phyloP scores from a whole-genome alignment of 30 jellyfish, hydroid and myxozoan species.

The Calvadosia cruxmelitensis region DNA sequence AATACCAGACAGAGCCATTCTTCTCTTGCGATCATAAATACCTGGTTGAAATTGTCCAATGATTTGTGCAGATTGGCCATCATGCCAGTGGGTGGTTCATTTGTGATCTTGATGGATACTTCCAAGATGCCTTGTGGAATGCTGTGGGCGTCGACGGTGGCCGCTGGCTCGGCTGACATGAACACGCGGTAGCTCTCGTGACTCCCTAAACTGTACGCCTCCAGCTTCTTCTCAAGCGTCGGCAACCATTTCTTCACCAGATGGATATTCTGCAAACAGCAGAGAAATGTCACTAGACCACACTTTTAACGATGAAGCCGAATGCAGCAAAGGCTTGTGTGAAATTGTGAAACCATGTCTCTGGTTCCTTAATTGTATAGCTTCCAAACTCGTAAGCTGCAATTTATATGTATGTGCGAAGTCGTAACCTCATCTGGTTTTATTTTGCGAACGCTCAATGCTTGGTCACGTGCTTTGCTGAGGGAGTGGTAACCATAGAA shows the following conservation, averaged over 20 bases:
- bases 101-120: slow-evolving; percentile 87
- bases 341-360: no score
- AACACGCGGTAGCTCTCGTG: slow-evolving; percentile 66
- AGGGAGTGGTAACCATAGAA: no score
- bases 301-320: no score
- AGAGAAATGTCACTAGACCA: not conserved
- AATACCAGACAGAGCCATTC: no score
- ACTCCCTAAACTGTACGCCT: slow-evolving; percentile 75
- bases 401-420: no score
- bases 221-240: slow-evolving; percentile 85
- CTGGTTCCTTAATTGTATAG: no score
- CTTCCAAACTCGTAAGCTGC: no score
- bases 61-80: slow-evolving; percentile 97
- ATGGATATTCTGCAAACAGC: slow-evolving; percentile 62
- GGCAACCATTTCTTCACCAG: slow-evolving; percentile 97
- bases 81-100: slow-evolving; percentile 99
- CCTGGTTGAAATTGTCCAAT: slow-evolving; percentile 95
- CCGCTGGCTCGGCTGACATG: slow-evolving; percentile 99
- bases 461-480: no score
- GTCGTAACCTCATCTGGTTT: no score
- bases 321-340: no score
- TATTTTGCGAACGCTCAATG: no score
- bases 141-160: slow-evolving; percentile 94
- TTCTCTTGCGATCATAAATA: no score
- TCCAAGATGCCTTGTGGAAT: slow-evolving; percentile 97